Evolutionary conservation across 2,113 vertebrate species (phyloP).

Genomic region (human): DNA sequence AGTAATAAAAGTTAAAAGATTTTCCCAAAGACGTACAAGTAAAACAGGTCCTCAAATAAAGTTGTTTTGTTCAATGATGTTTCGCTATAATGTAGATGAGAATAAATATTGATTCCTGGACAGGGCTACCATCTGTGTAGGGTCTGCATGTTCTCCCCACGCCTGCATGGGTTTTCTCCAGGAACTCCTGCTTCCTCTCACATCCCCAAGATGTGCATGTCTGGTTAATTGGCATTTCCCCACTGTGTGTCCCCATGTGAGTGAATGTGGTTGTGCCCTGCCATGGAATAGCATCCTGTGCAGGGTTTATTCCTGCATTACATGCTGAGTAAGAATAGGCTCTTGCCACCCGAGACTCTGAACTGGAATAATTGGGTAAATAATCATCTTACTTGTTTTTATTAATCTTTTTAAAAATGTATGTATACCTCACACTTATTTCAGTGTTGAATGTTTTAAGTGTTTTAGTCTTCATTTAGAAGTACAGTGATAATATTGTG

Average conservation of each 20-base stretch:
- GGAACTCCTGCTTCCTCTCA: not conserved
- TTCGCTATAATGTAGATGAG: not conserved
- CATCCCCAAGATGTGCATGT: not conserved
- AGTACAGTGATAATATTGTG: not conserved
- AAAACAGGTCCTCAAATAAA: not conserved
- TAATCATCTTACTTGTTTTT: not conserved
- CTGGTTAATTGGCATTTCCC: not conserved
- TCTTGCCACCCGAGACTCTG: not conserved
- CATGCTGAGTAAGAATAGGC: not conserved
- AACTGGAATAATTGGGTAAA: not conserved
- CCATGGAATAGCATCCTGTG: not conserved
- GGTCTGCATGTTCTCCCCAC: not conserved
- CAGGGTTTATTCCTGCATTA: not conserved
- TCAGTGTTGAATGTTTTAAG: not conserved
- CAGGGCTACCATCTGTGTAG: fast-evolving
- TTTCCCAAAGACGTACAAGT: not conserved
- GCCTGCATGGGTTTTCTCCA: not conserved
- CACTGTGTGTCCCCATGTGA: not conserved
- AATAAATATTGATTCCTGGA: not conserved
- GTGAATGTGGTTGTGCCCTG: not conserved
- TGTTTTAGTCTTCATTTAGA: not conserved
- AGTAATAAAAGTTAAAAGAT: not conserved
- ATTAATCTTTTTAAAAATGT: not conserved
- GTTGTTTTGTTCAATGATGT: not conserved
- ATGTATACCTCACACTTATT: not conserved